These are phyloP conservation scores for Onychostruthus taczanowskii DNA, from an alignment of 2,113 vertebrate genomes.

Conservation along the genomic window DNA sequence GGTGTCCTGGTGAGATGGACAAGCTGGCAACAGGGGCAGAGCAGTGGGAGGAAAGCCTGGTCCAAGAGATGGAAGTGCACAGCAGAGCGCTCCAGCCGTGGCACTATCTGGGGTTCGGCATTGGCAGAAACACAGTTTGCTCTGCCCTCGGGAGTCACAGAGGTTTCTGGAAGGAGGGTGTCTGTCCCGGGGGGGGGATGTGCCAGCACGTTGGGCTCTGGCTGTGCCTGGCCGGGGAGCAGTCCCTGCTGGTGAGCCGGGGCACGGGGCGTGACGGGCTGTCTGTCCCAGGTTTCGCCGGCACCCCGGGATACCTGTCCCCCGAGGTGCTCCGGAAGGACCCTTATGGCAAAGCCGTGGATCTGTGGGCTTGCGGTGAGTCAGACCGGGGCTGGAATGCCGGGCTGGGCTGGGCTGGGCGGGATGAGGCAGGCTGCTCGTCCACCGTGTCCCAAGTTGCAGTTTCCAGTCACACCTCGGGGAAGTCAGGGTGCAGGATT, in stretches of 20 bases:
- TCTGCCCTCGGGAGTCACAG: background rate
- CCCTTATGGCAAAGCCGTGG: conserved; percentile 92
- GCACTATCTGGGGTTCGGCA: background rate
- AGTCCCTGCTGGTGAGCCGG: rapidly evolving
- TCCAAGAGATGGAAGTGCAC: background rate
- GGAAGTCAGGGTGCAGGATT: background rate
- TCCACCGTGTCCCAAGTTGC: background rate
- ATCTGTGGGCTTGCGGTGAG: conserved; percentile 97
- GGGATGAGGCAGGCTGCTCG: background rate
- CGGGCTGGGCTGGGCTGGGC: rapidly evolving
- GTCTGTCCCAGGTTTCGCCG: conserved; percentile 77
- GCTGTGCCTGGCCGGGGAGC: rapidly evolving
- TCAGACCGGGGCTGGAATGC: background rate
- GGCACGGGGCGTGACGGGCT: background rate
- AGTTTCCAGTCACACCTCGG: rapidly evolving
- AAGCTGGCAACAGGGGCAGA: background rate
- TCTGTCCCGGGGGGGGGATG: rapidly evolving
- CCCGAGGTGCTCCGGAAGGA: conserved; percentile 94
- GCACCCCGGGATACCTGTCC: conserved; percentile 83
- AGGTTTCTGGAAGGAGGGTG: background rate
- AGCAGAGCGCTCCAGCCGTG: background rate
- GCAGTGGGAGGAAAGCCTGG: rapidly evolving
- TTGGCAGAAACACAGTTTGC: background rate
- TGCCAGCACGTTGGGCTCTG: background rate
- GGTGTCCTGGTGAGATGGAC: background rate